These are phyloP conservation scores for Diaperis boleti DNA, from an alignment of 2,888 invertebrate genomes.

Conservation along the genomic window DNA sequence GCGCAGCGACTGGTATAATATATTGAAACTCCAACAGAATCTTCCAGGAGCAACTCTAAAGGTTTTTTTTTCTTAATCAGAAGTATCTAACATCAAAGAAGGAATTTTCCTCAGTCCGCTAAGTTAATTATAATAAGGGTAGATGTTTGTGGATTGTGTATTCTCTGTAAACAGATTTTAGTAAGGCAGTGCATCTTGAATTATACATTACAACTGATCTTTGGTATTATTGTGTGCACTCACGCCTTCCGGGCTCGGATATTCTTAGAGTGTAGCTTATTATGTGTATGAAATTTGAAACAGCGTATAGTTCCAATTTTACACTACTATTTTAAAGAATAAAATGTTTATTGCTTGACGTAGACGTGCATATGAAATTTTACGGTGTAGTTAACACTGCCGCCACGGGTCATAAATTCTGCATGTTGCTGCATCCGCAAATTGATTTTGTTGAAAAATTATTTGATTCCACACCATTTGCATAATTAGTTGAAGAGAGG, in stretches of 20 bases:
- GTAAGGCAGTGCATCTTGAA: neutral
- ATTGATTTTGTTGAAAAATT: no score
- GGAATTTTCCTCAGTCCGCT: neutral
- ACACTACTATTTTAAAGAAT: neutral
- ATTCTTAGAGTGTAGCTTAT: neutral
- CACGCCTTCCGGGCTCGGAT: neutral
- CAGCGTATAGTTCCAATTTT: neutral
- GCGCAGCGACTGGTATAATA: neutral
- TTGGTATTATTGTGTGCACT: neutral
- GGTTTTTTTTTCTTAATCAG: slow-evolving; percentile 1
- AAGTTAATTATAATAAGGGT: slow-evolving; percentile 4
- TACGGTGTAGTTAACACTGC: neutral
- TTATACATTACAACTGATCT: slow-evolving; percentile 1
- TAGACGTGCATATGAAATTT: neutral
- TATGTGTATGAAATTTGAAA: slow-evolving; percentile 8
- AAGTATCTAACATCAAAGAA: neutral
- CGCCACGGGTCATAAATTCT: neutral
- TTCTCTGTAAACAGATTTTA: slow-evolving; percentile 20
- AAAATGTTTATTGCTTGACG: neutral
- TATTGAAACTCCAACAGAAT: neutral
- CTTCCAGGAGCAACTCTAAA: neutral
- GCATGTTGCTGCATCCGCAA: neutral
- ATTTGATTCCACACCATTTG: no score
- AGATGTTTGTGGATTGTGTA: slow-evolving; percentile 10
- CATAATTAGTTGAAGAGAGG: no score